Percentiles rank a stretch among this genome's conserved stretches.
Evolutionary conservation across 53 echinoderm and acorn worm genomes (phyloP).

Genomic region (Astropecten irregularis): DNA sequence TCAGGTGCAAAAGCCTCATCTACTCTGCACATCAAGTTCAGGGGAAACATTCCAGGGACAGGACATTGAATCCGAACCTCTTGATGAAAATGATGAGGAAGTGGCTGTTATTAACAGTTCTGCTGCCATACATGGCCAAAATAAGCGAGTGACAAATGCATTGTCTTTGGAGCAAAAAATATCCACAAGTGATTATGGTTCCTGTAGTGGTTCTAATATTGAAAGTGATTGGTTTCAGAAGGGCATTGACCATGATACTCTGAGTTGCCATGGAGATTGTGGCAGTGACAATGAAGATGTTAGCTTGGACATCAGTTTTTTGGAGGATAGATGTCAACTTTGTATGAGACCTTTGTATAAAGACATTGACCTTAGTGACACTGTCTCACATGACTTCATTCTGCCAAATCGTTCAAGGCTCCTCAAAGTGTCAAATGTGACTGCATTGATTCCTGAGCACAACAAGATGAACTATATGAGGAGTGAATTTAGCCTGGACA

Average conservation of each 20-base stretch:
- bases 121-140: conserved; percentile 19
- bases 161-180: conserved; percentile 68
- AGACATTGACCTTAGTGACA: conserved; percentile 74
- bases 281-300: conserved; percentile 82
- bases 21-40: not conserved
- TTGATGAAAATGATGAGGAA: conserved; percentile 62
- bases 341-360: conserved; percentile 66
- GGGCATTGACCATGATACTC: not conserved
- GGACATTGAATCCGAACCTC: conserved; percentile 20
- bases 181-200: conserved; percentile 95
- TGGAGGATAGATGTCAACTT: conserved; percentile 64
- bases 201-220: conserved; percentile 73
- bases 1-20: conserved; percentile 15
- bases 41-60: not conserved
- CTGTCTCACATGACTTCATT: conserved; percentile 64
- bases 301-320: conserved; percentile 33
- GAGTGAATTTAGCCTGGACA: conserved; percentile 73
- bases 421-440: conserved; percentile 67
- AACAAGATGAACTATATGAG: conserved; percentile 80
- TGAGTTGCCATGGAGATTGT: conserved; percentile 86
- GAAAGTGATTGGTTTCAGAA: conserved; percentile 60
- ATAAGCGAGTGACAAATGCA: conserved; percentile 35
- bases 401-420: conserved; percentile 83
- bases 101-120: conserved; percentile 43
- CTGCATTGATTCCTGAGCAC: conserved; percentile 88